Base-by-base conservation (phyloP, 92 coral and sea anemone genomes). In the Paragorgia papillata region DNA sequence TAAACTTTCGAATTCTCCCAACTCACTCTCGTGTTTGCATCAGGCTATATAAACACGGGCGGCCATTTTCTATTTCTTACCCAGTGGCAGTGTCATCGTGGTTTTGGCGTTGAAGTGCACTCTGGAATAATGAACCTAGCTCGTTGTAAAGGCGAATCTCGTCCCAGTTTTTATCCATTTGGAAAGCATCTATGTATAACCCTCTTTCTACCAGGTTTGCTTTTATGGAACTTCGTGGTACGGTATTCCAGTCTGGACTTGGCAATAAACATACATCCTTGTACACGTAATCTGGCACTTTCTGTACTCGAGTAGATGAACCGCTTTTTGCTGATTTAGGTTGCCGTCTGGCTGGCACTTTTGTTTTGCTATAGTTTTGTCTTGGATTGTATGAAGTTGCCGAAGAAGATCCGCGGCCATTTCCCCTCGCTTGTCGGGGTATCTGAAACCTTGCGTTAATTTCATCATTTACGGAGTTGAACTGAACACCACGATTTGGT, bases 131-230 rank as follows among this genome's bases (percentile, higher is more conserved):
- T 2, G 5, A 2, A 28, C 3, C 3, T 25, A 59, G 22, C 26
- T 62, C 40, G 5, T 29, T 28, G 44, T 62, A 62, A 2, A 28
- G 21, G 9, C 46, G 69, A 28, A 4, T 7, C 21, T 62, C 46
- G n/a, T 30, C 69, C 69, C 69, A 62, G 1, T 28, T 62, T 62
- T 62, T 62, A 19, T 62, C 69, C n/a, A 62, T 9, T n/a, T 33
- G 41, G n/a, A 62, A 62, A 8, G 43, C 41, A 34, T 62, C 69
- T 2, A 62, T 19, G 21, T 62, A 62, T 30, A 62, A 34, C n/a
- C 44, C 44, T 62, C 32, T 62, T 3, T 62, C 69, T 9, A 62
- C 41, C 69, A 62, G 30, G 14, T 29, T 62, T 5, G 44, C 69
- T 24, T 29, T 62, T 5, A 19, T 19, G 4, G 41, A 10, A 9